These are phyloP conservation scores for Chaenogobius annularis DNA, from an alignment of 2,113 vertebrate species.

Conservation along the genomic window DNA sequence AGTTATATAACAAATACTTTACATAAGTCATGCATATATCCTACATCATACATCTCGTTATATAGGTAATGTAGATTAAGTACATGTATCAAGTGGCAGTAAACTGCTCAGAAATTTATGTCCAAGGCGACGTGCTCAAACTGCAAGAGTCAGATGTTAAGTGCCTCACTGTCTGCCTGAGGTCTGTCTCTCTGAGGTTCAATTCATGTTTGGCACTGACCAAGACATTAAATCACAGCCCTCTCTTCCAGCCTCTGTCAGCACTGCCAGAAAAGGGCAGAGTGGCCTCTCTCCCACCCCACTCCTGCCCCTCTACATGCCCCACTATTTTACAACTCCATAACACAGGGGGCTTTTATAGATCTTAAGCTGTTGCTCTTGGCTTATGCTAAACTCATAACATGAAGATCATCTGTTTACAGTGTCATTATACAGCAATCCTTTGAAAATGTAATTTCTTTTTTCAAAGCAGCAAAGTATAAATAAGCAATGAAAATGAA, in stretches of 20 bases:
- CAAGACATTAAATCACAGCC: conserved; percentile 53
- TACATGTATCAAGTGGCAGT: conserved; percentile 50
- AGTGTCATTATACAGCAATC: background rate
- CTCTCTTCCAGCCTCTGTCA: conserved; percentile 55
- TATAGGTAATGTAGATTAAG: conserved; percentile 42
- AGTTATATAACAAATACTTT: conserved; percentile 10
- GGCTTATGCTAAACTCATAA: conserved; percentile 21
- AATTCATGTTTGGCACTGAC: conserved; percentile 49
- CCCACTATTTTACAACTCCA: conserved; percentile 26
- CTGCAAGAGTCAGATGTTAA: conserved; percentile 50
- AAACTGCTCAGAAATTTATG: conserved; percentile 55
- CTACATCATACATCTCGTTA: conserved; percentile 40
- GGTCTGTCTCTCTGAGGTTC: conserved; percentile 48
- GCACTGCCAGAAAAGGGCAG: conserved; percentile 62
- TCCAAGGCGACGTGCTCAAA: conserved; percentile 49
- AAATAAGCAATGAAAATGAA: conserved; percentile 11
- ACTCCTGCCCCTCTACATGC: background rate
- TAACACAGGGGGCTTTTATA: conserved; percentile 36
- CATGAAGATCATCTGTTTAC: conserved; percentile 24
- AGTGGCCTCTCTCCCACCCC: conserved; percentile 29
- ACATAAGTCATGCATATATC: conserved; percentile 27
- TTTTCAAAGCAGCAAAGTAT: background rate
- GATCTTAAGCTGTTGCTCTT: conserved; percentile 50
- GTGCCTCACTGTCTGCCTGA: conserved; percentile 54
- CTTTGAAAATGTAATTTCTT: background rate